Evolutionary conservation across 2,888 invertebrate genomes (phyloP), one percentile per base, ranked within the genome.

Genomic region (Tipula vernalis): DNA sequence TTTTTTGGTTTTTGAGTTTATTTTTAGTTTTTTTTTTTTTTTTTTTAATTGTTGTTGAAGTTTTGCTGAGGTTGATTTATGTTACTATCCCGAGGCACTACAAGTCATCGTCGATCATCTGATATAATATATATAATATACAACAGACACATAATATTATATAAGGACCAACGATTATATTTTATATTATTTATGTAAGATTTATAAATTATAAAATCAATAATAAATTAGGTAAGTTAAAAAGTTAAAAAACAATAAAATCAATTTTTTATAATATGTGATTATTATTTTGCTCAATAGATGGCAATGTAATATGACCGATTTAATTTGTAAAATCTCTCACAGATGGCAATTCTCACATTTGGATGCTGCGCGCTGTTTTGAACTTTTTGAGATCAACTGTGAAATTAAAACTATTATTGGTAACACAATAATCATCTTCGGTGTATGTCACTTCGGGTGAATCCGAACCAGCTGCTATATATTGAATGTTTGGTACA

Each of bases 51-150:
- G 86, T 86, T 51, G 86, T 39, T 51, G 51, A 39, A 51, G 86
- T 39, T 51, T 28, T 86, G 51, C 36, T 83, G 86, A 86, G 51
- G 86, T 51, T 51, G 86, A 51, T 86, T 51, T 57, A 57, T 51
- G 51, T 36, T 86, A 87, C 87, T 86, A 86, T 90, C 89, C 89
- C 89, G 89, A 90, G 90, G 89, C 89, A 90, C 89, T 90, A 89
- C 90, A 90, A 91, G 91, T 91, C 91, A 91, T 91, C 91, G 91
- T 88, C 91, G 91, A 89, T 91, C 91, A 88, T 91, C 91, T 91
- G 85, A 84, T 84, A 39, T n/a, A 41, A 18, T 42, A 42, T 85
- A 42, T 85, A 42, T 85, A 85, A 42, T 85, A 42, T 85, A 42
- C 42, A 71, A 71, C 71, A 71, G 71, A 71, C 71, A 71, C 71